A percentile compares a stretch with the other conserved stretches of the same genome.
Evolutionary conservation across 2,797 vertebrate species (phyloP).

Genomic region (Botia almorhae): DNA sequence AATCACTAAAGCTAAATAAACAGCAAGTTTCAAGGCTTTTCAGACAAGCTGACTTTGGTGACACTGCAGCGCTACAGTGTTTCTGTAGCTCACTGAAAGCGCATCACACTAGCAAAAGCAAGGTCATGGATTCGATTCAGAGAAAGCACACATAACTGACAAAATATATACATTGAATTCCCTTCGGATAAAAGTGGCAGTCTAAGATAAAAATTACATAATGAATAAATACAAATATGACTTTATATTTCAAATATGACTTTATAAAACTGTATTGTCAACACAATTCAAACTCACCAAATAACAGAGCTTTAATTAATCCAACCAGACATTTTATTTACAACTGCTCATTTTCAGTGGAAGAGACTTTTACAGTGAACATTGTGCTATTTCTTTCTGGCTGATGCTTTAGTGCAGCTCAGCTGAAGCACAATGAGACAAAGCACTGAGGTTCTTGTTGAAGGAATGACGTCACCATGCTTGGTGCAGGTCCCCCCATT

Average conservation of each 20-base stretch:
- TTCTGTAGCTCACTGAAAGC: background rate
- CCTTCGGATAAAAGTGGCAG: background rate
- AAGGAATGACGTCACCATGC: conserved; percentile 78
- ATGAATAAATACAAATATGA: background rate
- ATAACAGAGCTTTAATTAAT: background rate
- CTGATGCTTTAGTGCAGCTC: conserved; percentile 62
- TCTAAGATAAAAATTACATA: background rate
- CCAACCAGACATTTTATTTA: background rate
- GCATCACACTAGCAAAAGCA: background rate
- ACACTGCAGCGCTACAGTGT: background rate
- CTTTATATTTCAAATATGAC: background rate
- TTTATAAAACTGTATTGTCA: background rate
- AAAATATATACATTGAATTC: background rate
- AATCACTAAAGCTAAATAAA: too few species aligned
- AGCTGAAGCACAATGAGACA: conserved; percentile 70
- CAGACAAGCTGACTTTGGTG: background rate
- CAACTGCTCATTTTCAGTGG: background rate
- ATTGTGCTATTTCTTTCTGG: background rate
- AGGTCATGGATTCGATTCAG: background rate
- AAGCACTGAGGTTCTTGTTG: conserved; percentile 75
- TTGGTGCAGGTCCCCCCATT: conserved; percentile 74
- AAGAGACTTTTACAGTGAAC: background rate
- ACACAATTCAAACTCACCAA: background rate
- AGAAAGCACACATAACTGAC: background rate
- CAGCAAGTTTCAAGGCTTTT: too few species aligned